phyloP scores from a whole-genome alignment of 2,113 vertebrate genomes.

The Myrmophylax atrothorax region DNA sequence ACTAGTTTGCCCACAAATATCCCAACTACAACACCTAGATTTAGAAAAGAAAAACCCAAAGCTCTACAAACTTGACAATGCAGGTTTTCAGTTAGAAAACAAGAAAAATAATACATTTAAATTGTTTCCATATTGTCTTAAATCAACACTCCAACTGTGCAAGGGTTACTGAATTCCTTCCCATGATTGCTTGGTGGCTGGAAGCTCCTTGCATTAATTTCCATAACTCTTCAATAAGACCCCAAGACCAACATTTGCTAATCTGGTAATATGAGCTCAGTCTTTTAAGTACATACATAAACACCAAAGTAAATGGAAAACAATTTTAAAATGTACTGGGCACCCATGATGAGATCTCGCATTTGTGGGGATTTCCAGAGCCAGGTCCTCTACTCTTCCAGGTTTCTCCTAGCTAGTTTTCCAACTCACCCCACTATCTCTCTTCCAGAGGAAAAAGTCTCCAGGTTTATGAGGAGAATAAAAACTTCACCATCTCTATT shows the following conservation, averaged over 20 bases:
- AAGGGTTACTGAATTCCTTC: not conserved
- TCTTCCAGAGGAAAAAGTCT: not conserved
- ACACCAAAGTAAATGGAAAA: not conserved
- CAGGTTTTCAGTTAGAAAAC: not conserved
- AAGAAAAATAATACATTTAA: not conserved
- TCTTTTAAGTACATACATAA: not conserved
- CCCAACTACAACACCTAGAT: not conserved
- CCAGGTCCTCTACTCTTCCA: not conserved
- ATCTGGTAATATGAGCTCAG: fast-evolving
- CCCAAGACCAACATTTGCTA: not conserved
- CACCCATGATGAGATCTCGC: not conserved
- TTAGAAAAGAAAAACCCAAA: not conserved
- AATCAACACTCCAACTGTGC: not conserved
- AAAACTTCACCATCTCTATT: not conserved
- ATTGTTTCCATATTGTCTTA: not conserved
- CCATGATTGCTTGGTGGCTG: not conserved
- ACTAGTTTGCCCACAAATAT: not conserved
- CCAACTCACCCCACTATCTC: fast-evolving
- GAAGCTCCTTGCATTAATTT: not conserved
- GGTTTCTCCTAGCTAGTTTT: not conserved
- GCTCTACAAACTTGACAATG: not conserved
- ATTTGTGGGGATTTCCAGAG: not conserved
- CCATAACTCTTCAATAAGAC: not conserved
- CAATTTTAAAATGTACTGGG: not conserved
- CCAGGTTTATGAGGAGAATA: not conserved